These are phyloP conservation scores for Acrocephalus scirpaceus DNA, from an alignment of 2,797 vertebrate genomes.

Conservation along the genomic window DNA sequence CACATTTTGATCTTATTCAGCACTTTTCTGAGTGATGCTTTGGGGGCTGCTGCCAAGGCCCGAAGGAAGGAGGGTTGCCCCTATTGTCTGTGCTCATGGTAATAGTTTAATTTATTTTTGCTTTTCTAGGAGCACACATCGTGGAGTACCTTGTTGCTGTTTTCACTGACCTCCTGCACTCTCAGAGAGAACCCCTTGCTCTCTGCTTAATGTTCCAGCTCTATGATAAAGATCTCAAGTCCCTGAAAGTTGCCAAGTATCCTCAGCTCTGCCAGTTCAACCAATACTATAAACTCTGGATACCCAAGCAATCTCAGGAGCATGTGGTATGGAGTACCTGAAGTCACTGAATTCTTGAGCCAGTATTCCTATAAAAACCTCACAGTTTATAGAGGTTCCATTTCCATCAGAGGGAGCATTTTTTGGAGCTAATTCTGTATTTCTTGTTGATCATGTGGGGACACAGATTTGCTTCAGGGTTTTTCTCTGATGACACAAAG, in stretches of 20 bases:
- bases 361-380: background rate
- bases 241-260: constrained; percentile 56
- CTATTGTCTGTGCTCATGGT: background rate
- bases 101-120: background rate
- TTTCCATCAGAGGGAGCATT: background rate
- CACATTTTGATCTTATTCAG: background rate
- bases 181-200: constrained; percentile 90
- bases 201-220: constrained; percentile 89
- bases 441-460: background rate
- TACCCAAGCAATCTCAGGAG: constrained; percentile 80
- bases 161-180: constrained; percentile 89
- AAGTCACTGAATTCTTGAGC: background rate
- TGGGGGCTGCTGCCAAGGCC: background rate
- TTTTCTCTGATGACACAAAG: background rate
- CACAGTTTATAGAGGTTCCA: background rate
- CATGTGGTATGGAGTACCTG: constrained; percentile 75
- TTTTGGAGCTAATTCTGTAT: background rate
- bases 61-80: background rate
- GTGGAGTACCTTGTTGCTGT: constrained; percentile 83
- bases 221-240: constrained; percentile 85
- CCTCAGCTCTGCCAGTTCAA: constrained; percentile 75
- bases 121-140: constrained; percentile 69
- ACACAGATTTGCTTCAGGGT: background rate
- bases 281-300: constrained; percentile 89
- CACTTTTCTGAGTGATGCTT: background rate